These are phyloP conservation scores for Amphibalanus amphitrite DNA, from an alignment of 1,140 invertebrate genomes.

Conservation along the genomic window DNA sequence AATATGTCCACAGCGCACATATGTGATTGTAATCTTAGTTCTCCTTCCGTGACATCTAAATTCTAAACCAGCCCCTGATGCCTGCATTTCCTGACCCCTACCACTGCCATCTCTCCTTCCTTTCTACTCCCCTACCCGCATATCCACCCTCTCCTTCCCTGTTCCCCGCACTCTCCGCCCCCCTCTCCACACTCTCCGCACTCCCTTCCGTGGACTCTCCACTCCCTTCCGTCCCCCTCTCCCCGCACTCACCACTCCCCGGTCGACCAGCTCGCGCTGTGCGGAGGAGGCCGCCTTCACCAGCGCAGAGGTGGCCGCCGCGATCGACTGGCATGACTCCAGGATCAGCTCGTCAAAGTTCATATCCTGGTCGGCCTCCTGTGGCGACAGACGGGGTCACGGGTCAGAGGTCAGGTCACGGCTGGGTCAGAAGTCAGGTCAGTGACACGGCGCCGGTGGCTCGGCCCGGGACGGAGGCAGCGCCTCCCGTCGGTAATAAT, in stretches of 20 bases:
- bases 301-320: conserved; percentile 84
- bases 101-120: no score
- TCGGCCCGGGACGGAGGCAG: not conserved
- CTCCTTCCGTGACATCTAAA: no score
- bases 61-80: no score
- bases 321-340: conserved; percentile 94
- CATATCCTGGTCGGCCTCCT: conserved; percentile 81
- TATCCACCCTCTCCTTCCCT: no score
- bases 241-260: conserved; percentile 36
- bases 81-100: no score
- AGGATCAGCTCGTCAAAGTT: conserved; percentile 99
- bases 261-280: conserved; percentile 79
- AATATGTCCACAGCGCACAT: no score
- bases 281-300: conserved; percentile 92
- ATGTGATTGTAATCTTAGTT: no score
- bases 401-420: not conserved
- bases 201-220: no score
- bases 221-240: no score
- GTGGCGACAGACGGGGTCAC: conserved; percentile 15
- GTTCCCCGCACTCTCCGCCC: no score
- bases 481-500: conserved; percentile 37
- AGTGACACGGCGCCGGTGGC: not conserved
- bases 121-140: no score
- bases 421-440: not conserved
- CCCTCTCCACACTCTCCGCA: no score